Conservation (phyloP, 2,113 vertebrate genomes). For the Rhabdomys dilectus region DNA sequence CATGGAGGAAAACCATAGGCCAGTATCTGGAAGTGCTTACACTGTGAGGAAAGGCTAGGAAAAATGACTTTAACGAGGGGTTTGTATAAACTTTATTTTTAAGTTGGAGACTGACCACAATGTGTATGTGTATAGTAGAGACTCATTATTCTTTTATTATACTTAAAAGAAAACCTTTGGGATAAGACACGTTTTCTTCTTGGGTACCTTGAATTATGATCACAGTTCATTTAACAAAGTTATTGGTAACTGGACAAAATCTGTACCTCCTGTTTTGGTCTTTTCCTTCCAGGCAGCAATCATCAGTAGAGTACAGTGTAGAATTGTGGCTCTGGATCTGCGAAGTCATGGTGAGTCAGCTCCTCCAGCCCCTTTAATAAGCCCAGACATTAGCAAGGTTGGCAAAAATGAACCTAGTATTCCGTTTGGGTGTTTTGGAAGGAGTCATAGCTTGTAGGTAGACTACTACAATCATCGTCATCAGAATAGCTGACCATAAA, state of each 20-base stretch:
- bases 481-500: not conserved
- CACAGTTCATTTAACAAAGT: not conserved
- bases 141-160: conserved; percentile 48
- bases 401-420: not conserved
- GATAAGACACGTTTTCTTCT: not conserved
- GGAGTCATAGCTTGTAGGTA: conserved; percentile 49
- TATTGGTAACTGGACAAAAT: not conserved
- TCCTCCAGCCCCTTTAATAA: conserved; percentile 42
- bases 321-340: conserved; percentile 97
- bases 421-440: conserved; percentile 23
- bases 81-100: conserved; percentile 54
- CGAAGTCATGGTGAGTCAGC: conserved; percentile 93
- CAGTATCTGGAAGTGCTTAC: not conserved
- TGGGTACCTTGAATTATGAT: conserved; percentile 40
- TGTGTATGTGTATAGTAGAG: not conserved
- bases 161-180: not conserved
- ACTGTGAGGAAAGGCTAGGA: not conserved
- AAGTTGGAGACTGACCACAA: conserved; percentile 32
- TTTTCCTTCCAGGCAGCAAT: conserved; percentile 91
- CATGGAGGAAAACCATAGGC: conserved; percentile 13
- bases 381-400: conserved; percentile 19
- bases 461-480: conserved; percentile 33
- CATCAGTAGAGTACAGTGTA: conserved; percentile 94
- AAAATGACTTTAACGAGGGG: conserved; percentile 22
- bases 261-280: not conserved